Evolutionary conservation across 2,888 invertebrate genomes (phyloP), one percentile per base, ranked within the genome.

Genomic region (Epistrophe eligans): DNA sequence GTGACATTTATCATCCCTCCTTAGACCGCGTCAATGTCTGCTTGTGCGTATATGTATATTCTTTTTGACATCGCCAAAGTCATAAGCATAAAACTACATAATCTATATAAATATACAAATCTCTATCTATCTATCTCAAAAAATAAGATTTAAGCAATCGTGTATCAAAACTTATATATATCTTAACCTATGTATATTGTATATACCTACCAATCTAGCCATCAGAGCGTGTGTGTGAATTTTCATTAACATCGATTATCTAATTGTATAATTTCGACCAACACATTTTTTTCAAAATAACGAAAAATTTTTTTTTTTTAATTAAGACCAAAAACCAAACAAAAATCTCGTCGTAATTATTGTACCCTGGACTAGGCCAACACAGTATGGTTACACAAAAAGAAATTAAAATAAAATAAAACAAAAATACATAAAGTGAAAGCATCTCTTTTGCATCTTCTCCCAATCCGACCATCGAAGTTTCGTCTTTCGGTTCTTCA

Each of bases 241-340:
- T 87, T 85, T 87, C 85, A 87, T 83, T 87, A 83, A 83, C 83
- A 83, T 79, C 71, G 66, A 71, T 87, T 87, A 87, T 79, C 76
- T 79, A 87, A 87, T 76, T 77, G 60, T 48, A 62, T 43, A 72
- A 70, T 48, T 79, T 82, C 58, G 60, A 66, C 40, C 28, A 82
- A 66, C 77, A 40, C 10, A 79, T 55, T 50, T 57, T 17, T 4
- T 70, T 70, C 60, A 60, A 70, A 70, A 70, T 50, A 79, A 38
- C 24, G 15, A 45, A 48, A 58, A 70, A 71, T n/a, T n/a, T n/a
- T n/a, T n/a, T n/a, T n/a, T n/a, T n/a, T n/a, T n/a, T n/a, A 40
- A 52, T 60, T 48, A 38, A 70, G 43, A 71, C 70, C 32, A 43
- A 73, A 24, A 60, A 60, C 35, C 28, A 72, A 71, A n/a, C n/a